Conservation (phyloP, 2,888 invertebrate species). For the Diarsia mendica region DNA sequence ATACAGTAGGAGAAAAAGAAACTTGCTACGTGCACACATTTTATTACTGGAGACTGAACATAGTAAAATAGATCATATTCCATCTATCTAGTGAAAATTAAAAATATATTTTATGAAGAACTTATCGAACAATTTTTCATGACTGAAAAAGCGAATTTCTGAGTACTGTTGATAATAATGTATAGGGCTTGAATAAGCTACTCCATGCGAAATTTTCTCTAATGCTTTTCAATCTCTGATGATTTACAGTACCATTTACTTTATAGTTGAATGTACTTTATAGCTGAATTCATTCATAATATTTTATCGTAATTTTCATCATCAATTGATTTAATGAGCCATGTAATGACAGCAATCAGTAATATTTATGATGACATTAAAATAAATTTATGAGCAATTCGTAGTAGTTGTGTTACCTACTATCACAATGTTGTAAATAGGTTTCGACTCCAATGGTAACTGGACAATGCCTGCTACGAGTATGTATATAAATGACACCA, state of each 20-base stretch:
- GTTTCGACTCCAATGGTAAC: too few relatives aligned
- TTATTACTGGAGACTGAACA: neutral
- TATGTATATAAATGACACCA: too few relatives aligned
- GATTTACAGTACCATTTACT: slow-evolving; percentile 33
- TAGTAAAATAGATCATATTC: too few relatives aligned
- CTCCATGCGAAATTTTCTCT: slow-evolving; percentile 7
- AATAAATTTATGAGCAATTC: neutral
- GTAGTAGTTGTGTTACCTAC: neutral
- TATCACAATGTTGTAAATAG: neutral
- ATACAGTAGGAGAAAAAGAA: neutral
- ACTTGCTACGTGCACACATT: neutral
- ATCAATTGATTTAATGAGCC: slow-evolving; percentile 36
- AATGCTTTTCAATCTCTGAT: slow-evolving; percentile 25
- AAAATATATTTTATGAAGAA: neutral
- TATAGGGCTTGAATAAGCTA: neutral
- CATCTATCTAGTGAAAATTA: neutral
- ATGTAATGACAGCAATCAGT: slow-evolving; percentile 17
- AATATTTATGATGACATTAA: slow-evolving; percentile 19
- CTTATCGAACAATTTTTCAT: neutral
- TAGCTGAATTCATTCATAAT: slow-evolving; percentile 22
- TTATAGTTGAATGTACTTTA: too few relatives aligned
- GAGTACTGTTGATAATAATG: neutral
- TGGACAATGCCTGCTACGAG: too few relatives aligned
- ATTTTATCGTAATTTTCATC: slow-evolving; percentile 35
- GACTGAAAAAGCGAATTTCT: neutral